phyloP scores from a whole-genome alignment of 2,888 invertebrate genomes.

The Petrophora chlorosata region DNA sequence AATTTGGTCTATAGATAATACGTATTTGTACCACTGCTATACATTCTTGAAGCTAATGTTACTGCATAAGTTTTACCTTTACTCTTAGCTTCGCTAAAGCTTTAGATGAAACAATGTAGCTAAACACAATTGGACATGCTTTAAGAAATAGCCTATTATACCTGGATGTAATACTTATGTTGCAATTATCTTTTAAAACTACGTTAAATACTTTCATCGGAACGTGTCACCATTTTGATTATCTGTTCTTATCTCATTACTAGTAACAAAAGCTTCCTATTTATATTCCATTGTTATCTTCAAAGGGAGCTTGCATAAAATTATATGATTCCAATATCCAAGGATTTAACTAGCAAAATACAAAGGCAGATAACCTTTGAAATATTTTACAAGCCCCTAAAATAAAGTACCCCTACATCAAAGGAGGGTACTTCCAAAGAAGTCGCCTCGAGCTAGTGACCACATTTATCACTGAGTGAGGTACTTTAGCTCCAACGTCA shows the following conservation, averaged over 20 bases:
- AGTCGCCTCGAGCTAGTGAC: slow-evolving; percentile 25
- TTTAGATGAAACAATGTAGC: no score
- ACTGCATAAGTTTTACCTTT: no score
- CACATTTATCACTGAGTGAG: slow-evolving; percentile 26
- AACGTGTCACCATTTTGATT: no score
- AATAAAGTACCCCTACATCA: slow-evolving; percentile 23
- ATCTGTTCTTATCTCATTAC: not conserved
- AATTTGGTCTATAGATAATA: no score
- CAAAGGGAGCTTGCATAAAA: slow-evolving; percentile 16
- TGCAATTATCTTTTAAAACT: no score
- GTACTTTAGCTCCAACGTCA: slow-evolving; percentile 15
- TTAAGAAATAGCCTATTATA: no score
- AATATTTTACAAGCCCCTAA: slow-evolving; percentile 26
- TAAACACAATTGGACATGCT: no score
- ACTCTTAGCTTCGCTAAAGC: no score
- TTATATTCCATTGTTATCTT: not conserved
- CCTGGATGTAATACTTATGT: no score
- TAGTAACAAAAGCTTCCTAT: slow-evolving; percentile 12
- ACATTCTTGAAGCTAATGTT: no score
- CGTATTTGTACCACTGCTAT: no score
- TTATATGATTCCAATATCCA: slow-evolving; percentile 13
- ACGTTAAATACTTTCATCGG: no score
- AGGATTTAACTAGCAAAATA: slow-evolving; percentile 13
- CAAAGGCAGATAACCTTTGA: slow-evolving; percentile 24
- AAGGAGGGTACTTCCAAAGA: slow-evolving; percentile 24